A percentile compares a stretch with the other conserved stretches of the same genome.
Conservation (phyloP, 1,140 invertebrate genomes). For the Pissodes strobi region DNA sequence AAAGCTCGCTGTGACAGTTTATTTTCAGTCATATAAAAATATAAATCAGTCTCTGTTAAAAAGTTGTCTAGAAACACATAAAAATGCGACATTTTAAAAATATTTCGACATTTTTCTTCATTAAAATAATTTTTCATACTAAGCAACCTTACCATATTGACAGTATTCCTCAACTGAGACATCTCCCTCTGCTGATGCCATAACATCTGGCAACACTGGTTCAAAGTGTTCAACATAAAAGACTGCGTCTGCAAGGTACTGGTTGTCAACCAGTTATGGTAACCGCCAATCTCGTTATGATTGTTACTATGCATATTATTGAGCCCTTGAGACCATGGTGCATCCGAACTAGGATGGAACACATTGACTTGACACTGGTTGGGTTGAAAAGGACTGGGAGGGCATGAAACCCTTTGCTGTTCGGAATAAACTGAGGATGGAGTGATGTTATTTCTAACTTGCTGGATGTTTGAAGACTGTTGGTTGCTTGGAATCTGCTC, state of each 20-base stretch:
- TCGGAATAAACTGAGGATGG: slow-evolving; percentile 50
- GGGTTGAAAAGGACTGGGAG: slow-evolving; percentile 30
- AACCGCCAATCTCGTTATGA: slow-evolving; percentile 26
- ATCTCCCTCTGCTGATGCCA: slow-evolving; percentile 59
- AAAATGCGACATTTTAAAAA: too few relatives aligned
- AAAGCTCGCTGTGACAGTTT: too few relatives aligned
- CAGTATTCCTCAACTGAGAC: slow-evolving; percentile 48
- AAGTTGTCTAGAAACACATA: too few relatives aligned
- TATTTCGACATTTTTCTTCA: too few relatives aligned
- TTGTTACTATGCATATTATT: slow-evolving; percentile 7
- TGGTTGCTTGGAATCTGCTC: slow-evolving; percentile 36
- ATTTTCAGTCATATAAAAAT: too few relatives aligned
- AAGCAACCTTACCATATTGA: slow-evolving; percentile 47
- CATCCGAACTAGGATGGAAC: slow-evolving; percentile 36
- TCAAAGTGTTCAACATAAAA: slow-evolving; percentile 56
- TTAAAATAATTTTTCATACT: too few relatives aligned
- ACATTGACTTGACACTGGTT: slow-evolving; percentile 42
- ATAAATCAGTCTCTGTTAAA: too few relatives aligned
- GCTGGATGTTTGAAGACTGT: slow-evolving; percentile 40
- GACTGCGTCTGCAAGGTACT: slow-evolving; percentile 57
- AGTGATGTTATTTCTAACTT: slow-evolving; percentile 51
- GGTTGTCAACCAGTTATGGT: slow-evolving; percentile 51
- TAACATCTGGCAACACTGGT: slow-evolving; percentile 59
- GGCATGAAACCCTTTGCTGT: slow-evolving; percentile 40
- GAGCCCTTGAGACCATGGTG: slow-evolving; percentile 21